phyloP scores from a whole-genome alignment of 2,888 invertebrate genomes.

The Tipula vernalis region DNA sequence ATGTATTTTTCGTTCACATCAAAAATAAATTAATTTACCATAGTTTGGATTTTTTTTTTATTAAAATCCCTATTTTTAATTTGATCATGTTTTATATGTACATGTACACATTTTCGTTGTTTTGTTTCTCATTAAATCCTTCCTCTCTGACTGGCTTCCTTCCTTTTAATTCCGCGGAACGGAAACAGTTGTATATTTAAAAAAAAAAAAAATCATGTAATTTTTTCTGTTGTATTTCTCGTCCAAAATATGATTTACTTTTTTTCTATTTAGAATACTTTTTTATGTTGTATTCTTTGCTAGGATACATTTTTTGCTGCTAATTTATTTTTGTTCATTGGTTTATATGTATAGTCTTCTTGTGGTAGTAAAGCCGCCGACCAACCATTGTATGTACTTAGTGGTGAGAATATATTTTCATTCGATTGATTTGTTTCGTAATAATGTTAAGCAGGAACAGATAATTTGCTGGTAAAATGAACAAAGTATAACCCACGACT shows the following conservation, averaged over 20 bases:
- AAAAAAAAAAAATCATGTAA: background rate
- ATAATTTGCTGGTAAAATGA: too few relatives aligned
- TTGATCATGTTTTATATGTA: slow-evolving; percentile 6
- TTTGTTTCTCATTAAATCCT: slow-evolving; percentile 11
- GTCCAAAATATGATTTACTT: background rate
- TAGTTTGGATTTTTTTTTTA: background rate
- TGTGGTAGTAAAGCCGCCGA: background rate
- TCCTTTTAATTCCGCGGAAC: slow-evolving; percentile 9
- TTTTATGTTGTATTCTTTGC: background rate
- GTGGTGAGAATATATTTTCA: background rate
- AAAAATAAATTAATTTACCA: slow-evolving; percentile 8
- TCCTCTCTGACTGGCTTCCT: slow-evolving; percentile 9
- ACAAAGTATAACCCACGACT: too few relatives aligned
- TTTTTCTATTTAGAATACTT: background rate
- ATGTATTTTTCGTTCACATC: slow-evolving; percentile 9
- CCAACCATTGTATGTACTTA: background rate
- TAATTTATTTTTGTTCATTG: background rate
- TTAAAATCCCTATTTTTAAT: slow-evolving; percentile 9
- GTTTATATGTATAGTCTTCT: background rate
- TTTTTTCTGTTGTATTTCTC: background rate
- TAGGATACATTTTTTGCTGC: background rate
- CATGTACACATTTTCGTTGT: background rate
- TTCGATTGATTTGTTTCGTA: background rate
- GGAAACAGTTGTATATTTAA: slow-evolving; percentile 8
- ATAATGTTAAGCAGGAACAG: background rate